Conservation (phyloP, 1,140 invertebrate genomes). For the Drosophila pseudoananassae region DNA sequence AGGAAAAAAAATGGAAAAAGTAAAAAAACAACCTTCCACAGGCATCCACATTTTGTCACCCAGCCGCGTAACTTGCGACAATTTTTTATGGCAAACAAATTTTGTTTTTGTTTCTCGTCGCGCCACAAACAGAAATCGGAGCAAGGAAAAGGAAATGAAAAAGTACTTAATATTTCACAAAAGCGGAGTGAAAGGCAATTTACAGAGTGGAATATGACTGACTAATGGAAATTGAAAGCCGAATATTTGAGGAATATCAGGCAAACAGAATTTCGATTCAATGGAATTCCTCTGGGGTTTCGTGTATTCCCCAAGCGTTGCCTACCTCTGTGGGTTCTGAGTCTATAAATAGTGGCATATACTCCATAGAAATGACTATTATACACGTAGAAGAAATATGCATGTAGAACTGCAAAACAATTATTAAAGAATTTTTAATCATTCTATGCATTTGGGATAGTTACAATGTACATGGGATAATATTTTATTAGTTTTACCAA, state of each 20-base stretch:
- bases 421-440: no score
- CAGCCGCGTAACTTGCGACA: slow-evolving; percentile 52
- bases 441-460: no score
- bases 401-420: no score
- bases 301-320: slow-evolving; percentile 8
- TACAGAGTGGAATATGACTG: slow-evolving; percentile 48
- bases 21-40: slow-evolving; percentile 5
- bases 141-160: slow-evolving; percentile 48
- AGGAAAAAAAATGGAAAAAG: background rate
- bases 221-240: slow-evolving; percentile 50
- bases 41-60: slow-evolving; percentile 53
- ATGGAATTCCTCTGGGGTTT: slow-evolving; percentile 30
- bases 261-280: slow-evolving; percentile 39
- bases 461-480: no score
- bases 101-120: slow-evolving; percentile 43
- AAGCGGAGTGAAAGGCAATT: slow-evolving; percentile 52
- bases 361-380: no score
- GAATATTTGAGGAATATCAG: slow-evolving; percentile 22
- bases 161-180: slow-evolving; percentile 59
- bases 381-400: no score
- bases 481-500: no score
- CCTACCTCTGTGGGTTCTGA: background rate
- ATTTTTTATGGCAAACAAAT: slow-evolving; percentile 55
- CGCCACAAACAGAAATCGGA: slow-evolving; percentile 41
- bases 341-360: background rate